These are phyloP conservation scores for Eupithecia pulchellata DNA, from an alignment of 2,888 invertebrate genomes.

Conservation along the genomic window DNA sequence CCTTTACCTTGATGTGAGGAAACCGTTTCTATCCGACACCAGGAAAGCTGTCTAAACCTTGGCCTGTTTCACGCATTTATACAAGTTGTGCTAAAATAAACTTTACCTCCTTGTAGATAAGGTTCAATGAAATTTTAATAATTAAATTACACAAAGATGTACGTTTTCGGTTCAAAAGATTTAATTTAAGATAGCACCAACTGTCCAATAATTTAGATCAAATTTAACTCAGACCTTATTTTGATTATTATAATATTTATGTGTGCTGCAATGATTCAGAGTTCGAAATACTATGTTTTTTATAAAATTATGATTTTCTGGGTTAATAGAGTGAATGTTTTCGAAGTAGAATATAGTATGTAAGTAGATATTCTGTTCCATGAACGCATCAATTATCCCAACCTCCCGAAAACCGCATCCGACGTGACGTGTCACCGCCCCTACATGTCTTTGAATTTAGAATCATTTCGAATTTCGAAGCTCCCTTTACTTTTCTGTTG, in stretches of 20 bases:
- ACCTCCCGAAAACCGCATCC: conserved; percentile 60
- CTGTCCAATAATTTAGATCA: neutral
- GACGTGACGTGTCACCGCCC: conserved; percentile 75
- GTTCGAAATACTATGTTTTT: neutral
- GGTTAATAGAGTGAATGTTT: conserved; percentile 7
- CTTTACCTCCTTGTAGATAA: neutral
- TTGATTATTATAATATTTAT: neutral
- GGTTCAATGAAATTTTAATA: neutral
- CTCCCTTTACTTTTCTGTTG: conserved; percentile 36
- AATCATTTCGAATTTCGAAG: conserved; percentile 36
- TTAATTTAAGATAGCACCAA: too few species aligned
- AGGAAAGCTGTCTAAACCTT: conserved; percentile 53
- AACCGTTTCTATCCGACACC: conserved; percentile 52
- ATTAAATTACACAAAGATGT: neutral
- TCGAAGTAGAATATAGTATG: conserved; percentile 33
- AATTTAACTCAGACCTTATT: neutral
- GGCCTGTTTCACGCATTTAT: neutral
- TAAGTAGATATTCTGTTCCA: conserved; percentile 55
- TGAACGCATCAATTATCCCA: conserved; percentile 75
- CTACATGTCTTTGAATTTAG: conserved; percentile 74
- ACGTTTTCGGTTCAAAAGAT: neutral
- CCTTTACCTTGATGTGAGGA: conserved; percentile 36
- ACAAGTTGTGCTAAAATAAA: neutral
- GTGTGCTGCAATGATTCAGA: neutral
- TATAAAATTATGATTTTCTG: neutral